Percentiles rank a stretch among this genome's conserved stretches.
Evolutionary conservation across 2,113 vertebrate genomes (phyloP).

Genomic region (Mesocricetus auratus): DNA sequence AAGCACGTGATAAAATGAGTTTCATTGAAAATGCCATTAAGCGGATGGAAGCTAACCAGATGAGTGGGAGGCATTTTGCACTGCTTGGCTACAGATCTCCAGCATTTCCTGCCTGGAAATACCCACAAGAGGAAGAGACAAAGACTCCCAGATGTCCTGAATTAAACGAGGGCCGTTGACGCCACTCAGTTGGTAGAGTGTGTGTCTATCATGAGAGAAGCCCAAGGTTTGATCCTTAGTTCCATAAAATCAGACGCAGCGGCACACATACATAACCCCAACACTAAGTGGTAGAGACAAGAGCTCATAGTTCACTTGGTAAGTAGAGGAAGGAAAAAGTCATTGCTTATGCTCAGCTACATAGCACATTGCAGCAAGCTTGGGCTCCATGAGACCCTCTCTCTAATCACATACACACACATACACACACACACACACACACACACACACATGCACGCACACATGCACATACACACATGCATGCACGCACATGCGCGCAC

Average conservation of each 20-base stretch:
- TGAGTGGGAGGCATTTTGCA: neutral
- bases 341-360: neutral
- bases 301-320: neutral
- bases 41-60: neutral
- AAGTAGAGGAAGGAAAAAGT: neutral
- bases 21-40: slow-evolving; percentile 30
- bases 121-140: neutral
- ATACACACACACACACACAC: neutral
- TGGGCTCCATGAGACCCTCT: neutral
- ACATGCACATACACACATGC: neutral
- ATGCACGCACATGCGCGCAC: neutral
- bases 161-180: neutral
- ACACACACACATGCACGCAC: neutral
- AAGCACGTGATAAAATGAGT: slow-evolving; percentile 1
- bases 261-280: neutral
- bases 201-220: too few relatives aligned
- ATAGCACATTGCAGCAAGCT: neutral
- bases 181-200: neutral
- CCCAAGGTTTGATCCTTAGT: neutral
- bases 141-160: neutral
- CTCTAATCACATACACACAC: neutral
- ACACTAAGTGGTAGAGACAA: neutral
- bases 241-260: neutral
- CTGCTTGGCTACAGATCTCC: neutral
- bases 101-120: neutral